Evolutionary conservation across 2,888 invertebrate species (phyloP).

Genomic region (Drosophila diplacantha): DNA sequence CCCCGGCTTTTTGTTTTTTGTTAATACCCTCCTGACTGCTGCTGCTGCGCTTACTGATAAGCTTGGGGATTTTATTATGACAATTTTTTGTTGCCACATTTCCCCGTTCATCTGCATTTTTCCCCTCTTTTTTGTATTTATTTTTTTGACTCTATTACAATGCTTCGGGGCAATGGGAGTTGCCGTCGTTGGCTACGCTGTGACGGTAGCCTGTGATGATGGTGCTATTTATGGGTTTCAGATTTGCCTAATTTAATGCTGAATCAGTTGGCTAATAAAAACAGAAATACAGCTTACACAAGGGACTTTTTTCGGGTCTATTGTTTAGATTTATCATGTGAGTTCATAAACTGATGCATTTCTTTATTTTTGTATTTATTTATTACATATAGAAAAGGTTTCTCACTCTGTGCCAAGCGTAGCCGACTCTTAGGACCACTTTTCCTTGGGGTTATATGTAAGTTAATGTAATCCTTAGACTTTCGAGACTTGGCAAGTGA

Average conservation of each 20-base stretch:
- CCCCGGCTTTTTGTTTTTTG: conserved; percentile 42
- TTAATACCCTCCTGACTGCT: conserved; percentile 54
- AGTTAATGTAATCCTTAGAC: background rate
- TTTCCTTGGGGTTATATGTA: too few relatives aligned
- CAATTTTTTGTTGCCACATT: conserved; percentile 35
- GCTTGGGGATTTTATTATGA: conserved; percentile 68
- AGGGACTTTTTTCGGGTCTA: background rate
- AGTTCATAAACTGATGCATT: background rate
- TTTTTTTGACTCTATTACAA: conserved; percentile 30
- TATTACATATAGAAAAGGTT: background rate
- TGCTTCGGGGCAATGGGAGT: conserved; percentile 41
- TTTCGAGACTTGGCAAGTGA: background rate
- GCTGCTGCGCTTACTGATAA: conserved; percentile 62
- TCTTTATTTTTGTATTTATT: background rate
- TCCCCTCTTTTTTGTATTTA: conserved; percentile 4
- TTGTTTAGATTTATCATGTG: background rate
- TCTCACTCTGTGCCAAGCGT: background rate
- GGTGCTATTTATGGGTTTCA: conserved; percentile 25
- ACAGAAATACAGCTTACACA: background rate
- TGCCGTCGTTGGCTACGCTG: conserved; percentile 29
- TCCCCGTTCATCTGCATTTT: conserved; percentile 21
- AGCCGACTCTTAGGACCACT: background rate
- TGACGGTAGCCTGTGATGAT: conserved; percentile 14
- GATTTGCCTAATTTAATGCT: conserved; percentile 26
- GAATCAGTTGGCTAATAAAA: conserved; percentile 8